phyloP scores from a whole-genome alignment of 53 echinoderm and acorn worm species.

The Paracentrotus lividus region DNA sequence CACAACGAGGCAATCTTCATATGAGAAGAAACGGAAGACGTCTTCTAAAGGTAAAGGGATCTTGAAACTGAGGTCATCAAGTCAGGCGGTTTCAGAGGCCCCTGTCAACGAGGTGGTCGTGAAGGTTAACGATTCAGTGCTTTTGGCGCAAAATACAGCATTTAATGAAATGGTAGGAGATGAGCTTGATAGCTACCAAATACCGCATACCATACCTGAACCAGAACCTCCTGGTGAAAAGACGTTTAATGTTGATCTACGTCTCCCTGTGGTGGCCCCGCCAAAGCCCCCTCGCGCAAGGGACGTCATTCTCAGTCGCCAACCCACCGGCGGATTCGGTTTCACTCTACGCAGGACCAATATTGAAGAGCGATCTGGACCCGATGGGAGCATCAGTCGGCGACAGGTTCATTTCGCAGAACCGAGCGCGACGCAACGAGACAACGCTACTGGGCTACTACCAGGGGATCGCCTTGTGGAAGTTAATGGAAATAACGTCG shows the following conservation, averaged over 20 bases:
- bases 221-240: conserved; percentile 77
- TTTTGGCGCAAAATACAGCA: conserved; percentile 80
- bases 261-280: conserved; percentile 84
- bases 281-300: conserved; percentile 90
- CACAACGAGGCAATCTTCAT: conserved; percentile 72
- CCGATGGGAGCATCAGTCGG: conserved; percentile 74
- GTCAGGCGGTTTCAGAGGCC: conserved; percentile 62
- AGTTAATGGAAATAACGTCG: conserved; percentile 91
- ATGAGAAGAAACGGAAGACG: conserved; percentile 76
- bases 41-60: conserved; percentile 80
- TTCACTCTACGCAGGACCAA: conserved; percentile 94
- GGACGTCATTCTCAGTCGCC: conserved; percentile 87
- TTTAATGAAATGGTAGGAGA: conserved; percentile 86
- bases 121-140: conserved; percentile 79
- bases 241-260: conserved; percentile 84
- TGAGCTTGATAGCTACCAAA: conserved; percentile 28
- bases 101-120: conserved; percentile 77
- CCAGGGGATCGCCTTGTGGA: conserved; percentile 97
- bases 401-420: conserved; percentile 96
- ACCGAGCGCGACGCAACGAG: conserved; percentile 88
- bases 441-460: conserved; percentile 91
- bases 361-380: conserved; percentile 84
- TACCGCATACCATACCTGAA: conserved; percentile 64
- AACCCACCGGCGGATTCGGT: conserved; percentile 93
- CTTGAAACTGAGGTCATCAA: conserved; percentile 82